phyloP scores from a whole-genome alignment of 2,797 vertebrate species.

The Pteronotus mesoamericanus region DNA sequence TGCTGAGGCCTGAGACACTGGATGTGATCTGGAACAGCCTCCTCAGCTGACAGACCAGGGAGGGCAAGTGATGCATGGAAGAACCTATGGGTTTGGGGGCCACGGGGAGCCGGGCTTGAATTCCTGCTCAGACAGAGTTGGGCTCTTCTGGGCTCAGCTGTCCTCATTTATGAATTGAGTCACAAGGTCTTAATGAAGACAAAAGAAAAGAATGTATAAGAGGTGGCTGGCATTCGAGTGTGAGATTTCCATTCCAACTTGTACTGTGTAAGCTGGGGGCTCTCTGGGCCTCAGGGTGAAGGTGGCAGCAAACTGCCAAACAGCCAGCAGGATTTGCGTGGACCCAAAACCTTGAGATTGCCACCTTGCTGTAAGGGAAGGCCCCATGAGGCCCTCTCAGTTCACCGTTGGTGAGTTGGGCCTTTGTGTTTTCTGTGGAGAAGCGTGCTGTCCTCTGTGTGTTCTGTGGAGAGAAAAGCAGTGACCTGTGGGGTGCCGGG shows the following conservation, averaged over 20 bases:
- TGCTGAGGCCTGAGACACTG: background rate
- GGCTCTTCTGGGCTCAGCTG: background rate
- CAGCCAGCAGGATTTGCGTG: background rate
- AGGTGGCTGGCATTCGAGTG: background rate
- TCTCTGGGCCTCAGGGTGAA: background rate
- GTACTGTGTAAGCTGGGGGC: background rate
- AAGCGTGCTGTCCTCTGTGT: accelerated
- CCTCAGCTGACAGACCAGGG: background rate
- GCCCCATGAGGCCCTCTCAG: background rate
- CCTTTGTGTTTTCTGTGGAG: background rate
- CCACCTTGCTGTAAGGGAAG: background rate
- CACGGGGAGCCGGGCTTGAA: background rate
- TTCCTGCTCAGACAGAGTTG: background rate
- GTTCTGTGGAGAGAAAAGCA: background rate
- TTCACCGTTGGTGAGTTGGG: background rate
- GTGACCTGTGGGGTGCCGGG: background rate
- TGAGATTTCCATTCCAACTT: background rate
- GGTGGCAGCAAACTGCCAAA: background rate
- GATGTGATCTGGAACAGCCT: background rate
- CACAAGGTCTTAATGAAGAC: background rate
- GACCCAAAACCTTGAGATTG: background rate
- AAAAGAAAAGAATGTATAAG: background rate
- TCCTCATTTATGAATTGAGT: background rate
- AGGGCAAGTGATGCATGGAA: accelerated
- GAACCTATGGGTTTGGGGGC: background rate